Percentiles rank a stretch among this genome's conserved stretches.
phyloP scores from a whole-genome alignment of 1,140 invertebrate genomes.

The Battus philenor region DNA sequence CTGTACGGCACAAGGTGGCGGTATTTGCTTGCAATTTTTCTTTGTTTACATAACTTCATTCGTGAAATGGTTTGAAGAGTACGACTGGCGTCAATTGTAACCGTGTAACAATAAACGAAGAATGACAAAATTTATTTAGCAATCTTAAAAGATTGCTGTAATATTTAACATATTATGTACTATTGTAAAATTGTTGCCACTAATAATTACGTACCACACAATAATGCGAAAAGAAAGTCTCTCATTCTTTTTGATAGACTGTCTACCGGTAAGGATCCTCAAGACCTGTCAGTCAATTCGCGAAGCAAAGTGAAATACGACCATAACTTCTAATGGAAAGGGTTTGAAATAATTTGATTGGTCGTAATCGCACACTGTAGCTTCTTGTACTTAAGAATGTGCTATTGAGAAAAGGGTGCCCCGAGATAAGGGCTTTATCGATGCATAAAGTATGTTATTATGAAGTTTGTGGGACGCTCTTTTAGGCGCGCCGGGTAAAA shows the following conservation, averaged over 20 bases:
- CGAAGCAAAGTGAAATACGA: slow-evolving; percentile 26
- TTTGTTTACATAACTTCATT: slow-evolving; percentile 24
- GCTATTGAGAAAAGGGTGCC: slow-evolving; percentile 60
- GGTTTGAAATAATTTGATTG: slow-evolving; percentile 29
- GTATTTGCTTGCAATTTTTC: slow-evolving; percentile 30
- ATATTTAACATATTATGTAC: no score
- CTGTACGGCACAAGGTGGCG: slow-evolving; percentile 25
- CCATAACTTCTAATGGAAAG: slow-evolving; percentile 29
- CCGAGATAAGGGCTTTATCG: slow-evolving; percentile 60
- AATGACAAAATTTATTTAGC: no score
- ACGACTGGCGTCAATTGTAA: no score
- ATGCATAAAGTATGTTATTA: slow-evolving; percentile 66
- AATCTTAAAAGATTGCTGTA: no score
- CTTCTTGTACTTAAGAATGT: slow-evolving; percentile 43
- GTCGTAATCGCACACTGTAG: slow-evolving; percentile 32
- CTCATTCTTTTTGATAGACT: no score
- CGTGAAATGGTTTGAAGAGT: slow-evolving; percentile 9
- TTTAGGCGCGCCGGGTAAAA: slow-evolving; percentile 29
- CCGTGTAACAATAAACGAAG: no score
- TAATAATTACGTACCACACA: no score
- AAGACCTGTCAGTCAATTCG: slow-evolving; percentile 54
- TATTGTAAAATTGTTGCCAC: no score
- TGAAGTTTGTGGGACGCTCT: slow-evolving; percentile 46
- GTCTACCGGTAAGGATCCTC: no score
- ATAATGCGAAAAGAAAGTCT: no score